phyloP scores from a whole-genome alignment of 2,113 vertebrate genomes.

The Hippolais icterina region DNA sequence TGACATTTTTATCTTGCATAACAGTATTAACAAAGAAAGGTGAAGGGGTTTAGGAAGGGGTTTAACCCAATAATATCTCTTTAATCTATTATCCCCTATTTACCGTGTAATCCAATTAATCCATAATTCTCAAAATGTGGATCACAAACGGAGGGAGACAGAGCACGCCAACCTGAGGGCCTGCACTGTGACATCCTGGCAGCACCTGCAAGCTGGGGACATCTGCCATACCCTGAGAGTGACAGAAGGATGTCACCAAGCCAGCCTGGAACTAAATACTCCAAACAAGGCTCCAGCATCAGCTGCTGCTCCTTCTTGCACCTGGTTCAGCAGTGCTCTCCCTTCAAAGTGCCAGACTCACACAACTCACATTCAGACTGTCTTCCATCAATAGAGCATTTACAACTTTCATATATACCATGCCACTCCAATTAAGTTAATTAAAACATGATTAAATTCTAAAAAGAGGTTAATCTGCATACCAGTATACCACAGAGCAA shows the following conservation, averaged over 20 bases:
- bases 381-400: not conserved
- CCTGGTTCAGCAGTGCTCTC: not conserved
- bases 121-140: slow-evolving; percentile 11
- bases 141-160: not conserved
- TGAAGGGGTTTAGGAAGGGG: slow-evolving; percentile 31
- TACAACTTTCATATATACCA: not conserved
- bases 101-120: slow-evolving; percentile 30
- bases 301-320: not conserved
- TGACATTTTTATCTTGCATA: slow-evolving; percentile 31
- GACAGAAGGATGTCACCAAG: not conserved
- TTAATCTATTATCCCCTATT: slow-evolving; percentile 58
- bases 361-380: not conserved
- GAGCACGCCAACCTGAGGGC: not conserved
- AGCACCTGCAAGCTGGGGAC: not conserved
- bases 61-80: slow-evolving; percentile 55
- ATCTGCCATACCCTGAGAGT: not conserved
- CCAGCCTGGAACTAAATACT: not conserved
- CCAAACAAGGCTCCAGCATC: not conserved
- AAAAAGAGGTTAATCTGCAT: not conserved
- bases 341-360: not conserved
- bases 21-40: slow-evolving; percentile 17
- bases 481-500: not conserved
- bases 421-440: not conserved
- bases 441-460: not conserved
- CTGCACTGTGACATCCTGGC: rapidly evolving